Evolutionary conservation across 2,797 vertebrate genomes (phyloP), one percentile per base, ranked within the genome.

Genomic region (Chromobotia macracanthus): DNA sequence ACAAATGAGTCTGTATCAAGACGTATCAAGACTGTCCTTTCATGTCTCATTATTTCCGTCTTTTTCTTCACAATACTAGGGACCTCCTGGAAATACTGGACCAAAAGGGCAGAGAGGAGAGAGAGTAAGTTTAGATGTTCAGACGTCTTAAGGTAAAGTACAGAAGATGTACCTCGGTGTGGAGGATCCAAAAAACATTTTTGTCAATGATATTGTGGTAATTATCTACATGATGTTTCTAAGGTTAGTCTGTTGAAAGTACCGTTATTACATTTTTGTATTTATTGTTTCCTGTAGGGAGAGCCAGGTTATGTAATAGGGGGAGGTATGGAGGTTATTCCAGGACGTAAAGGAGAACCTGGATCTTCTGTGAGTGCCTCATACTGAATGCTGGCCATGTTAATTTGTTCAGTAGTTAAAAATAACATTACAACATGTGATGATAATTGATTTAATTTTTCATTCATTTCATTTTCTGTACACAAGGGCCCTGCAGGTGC

Each of bases 251-350:
- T 18, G 16, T 3, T 51, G 50, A 4, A 51, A 18, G 16, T 9
- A 51, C 50, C 16, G 13, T 18, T 51, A 51, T 16, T n/a, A n/a
- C 3, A 51, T 8, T 51, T 2, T 3, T 51, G 5, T 51, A 4
- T 58, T 41, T 41, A 41, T 41, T 41, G 38, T 21, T 56, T 64
- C 31, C 38, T 51, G 6, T 75, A 97, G 96, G 96, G 96, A 1
- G 95, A 97, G 50, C 95, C 96, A 1, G 96, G 96, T 13, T 97
- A 96, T 3, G 91, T 95, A 0, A 88, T 97, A 5, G 93, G 93
- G 4, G 93, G 93, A 72, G 94, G 94, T 18, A 82, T 92, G 2
- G 95, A 95, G 38, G 87, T 93, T 64, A 90, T 93, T 83, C 94
- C 95, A 0, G 95, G 95, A 8, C 86, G 80, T 82, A 95, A 94